Conservation (phyloP, 2,113 vertebrate species). For the Myxocyprinus asiaticus region DNA sequence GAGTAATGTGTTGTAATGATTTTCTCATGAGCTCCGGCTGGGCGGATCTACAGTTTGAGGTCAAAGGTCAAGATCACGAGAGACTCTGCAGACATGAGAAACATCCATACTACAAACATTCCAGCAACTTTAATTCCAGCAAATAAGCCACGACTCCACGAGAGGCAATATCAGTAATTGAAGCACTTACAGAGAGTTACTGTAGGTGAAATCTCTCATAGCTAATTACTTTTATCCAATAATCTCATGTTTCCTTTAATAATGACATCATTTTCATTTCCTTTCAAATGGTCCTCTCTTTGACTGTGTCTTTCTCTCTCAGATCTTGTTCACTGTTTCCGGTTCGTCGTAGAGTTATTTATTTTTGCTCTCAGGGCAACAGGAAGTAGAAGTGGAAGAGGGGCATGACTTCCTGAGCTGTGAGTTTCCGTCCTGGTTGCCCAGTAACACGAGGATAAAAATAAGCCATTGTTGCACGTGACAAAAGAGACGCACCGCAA, state of each 20-base stretch:
- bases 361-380: conserved; percentile 37
- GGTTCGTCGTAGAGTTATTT: neutral
- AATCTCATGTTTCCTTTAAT: no score
- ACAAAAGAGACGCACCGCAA: conserved; percentile 24
- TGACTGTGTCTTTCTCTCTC: no score
- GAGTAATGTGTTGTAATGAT: neutral
- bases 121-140: neutral
- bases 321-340: neutral
- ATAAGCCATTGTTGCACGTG: conserved; percentile 50
- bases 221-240: no score
- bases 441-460: conserved; percentile 41
- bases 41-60: neutral
- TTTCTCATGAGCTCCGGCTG: neutral
- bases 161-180: no score
- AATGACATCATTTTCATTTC: no score
- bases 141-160: no score
- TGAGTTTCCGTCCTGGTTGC: conserved; percentile 2
- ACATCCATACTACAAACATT: neutral
- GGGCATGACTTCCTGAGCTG: conserved; percentile 35
- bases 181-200: no score
- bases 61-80: no score
- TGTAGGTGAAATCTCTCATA: no score
- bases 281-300: no score
- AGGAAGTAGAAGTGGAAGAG: conserved; percentile 43
- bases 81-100: neutral